Evolutionary conservation across 1,140 invertebrate species (phyloP).

Genomic region (Cyrtorhinus lividipennis): DNA sequence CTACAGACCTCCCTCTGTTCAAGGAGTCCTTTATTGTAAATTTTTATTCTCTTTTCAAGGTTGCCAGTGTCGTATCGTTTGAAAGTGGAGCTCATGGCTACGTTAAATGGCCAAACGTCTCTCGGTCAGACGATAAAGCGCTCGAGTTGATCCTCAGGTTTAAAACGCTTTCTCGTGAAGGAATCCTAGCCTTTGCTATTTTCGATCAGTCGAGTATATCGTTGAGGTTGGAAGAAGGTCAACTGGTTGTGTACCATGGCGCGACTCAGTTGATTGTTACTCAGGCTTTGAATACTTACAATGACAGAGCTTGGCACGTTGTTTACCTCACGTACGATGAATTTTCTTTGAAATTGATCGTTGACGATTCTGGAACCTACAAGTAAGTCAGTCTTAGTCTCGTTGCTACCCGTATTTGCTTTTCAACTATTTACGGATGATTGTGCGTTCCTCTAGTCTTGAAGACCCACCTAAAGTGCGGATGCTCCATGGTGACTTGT

Average conservation of each 20-base stretch:
- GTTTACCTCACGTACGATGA: constrained; percentile 59
- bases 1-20: too few relatives aligned
- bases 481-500: constrained; percentile 51
- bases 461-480: constrained; percentile 37
- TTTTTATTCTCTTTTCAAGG: constrained; percentile 28
- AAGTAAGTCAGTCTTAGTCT: constrained; percentile 33
- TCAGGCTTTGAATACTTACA: constrained; percentile 45
- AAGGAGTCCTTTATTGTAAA: too few relatives aligned
- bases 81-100: constrained; percentile 42
- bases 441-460: neutral
- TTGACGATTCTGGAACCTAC: constrained; percentile 64
- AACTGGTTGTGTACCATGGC: constrained; percentile 52
- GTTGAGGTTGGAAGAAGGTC: constrained; percentile 51
- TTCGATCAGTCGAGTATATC: constrained; percentile 46
- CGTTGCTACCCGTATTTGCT: too few relatives aligned
- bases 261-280: constrained; percentile 38
- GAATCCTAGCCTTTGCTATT: constrained; percentile 60
- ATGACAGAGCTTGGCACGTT: constrained; percentile 87
- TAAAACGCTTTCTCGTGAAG: constrained; percentile 59
- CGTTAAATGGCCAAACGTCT: constrained; percentile 42
- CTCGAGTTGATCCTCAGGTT: constrained; percentile 78
- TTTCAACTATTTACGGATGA: too few relatives aligned
- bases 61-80: constrained; percentile 44
- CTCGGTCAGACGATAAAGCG: constrained; percentile 33
- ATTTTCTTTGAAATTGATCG: constrained; percentile 49